Conservation (phyloP, 2,888 invertebrate genomes). For the Thera britannica region DNA sequence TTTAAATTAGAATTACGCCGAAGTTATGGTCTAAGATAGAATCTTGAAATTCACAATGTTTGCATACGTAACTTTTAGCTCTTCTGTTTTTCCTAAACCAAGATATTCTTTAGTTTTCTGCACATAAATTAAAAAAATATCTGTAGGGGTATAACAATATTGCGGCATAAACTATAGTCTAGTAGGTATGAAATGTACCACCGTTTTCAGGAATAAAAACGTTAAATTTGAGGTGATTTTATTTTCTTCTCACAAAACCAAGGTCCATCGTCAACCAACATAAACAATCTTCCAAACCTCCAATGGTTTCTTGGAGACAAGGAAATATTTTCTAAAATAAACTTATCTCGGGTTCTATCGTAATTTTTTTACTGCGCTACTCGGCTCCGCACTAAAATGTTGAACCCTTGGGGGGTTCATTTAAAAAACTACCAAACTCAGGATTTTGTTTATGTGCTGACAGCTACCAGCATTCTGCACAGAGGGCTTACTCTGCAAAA, state of each 20-base stretch:
- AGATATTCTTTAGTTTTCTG: no score
- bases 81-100: no score
- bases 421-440: background rate
- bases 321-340: background rate
- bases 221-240: no score
- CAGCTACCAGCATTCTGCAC: constrained; percentile 1
- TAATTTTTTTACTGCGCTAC: background rate
- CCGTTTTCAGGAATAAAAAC: no score
- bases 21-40: no score
- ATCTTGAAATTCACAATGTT: background rate
- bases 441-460: background rate
- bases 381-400: background rate
- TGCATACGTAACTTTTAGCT: no score
- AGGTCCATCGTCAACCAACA: background rate
- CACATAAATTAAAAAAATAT: no score
- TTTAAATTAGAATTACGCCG: constrained; percentile 1
- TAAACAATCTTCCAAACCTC: background rate
- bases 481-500: background rate
- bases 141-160: no score
- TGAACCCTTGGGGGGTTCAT: background rate
- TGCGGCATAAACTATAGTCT: no score
- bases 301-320: background rate
- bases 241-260: no score
- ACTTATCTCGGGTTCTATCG: background rate
- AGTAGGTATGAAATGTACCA: no score